These are phyloP conservation scores for Cotesia vestalis DNA, from an alignment of 1,140 invertebrate genomes.

Conservation along the genomic window DNA sequence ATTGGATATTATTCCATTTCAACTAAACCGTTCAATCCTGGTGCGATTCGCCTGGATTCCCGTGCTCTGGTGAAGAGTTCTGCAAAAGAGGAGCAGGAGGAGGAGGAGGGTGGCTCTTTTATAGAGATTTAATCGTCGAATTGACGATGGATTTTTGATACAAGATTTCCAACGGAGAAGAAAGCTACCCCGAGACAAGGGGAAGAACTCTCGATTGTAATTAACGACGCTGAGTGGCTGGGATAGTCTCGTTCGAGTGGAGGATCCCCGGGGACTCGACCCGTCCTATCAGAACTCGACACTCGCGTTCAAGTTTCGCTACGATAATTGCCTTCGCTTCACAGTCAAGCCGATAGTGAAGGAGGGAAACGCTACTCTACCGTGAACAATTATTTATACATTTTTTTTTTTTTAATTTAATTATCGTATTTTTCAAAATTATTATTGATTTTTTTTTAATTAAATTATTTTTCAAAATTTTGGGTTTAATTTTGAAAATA, in stretches of 20 bases:
- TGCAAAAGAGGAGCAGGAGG: no score
- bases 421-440: not conserved
- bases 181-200: constrained; percentile 37
- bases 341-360: constrained; percentile 48
- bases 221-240: constrained; percentile 55
- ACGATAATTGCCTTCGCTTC: constrained; percentile 63
- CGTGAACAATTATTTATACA: constrained; percentile 12
- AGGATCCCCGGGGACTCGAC: constrained; percentile 58
- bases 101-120: no score
- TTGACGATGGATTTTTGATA: no score
- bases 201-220: constrained; percentile 54
- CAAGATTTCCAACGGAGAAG: not conserved
- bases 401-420: not conserved
- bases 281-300: constrained; percentile 60
- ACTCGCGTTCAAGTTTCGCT: constrained; percentile 61
- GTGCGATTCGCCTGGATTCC: constrained; percentile 58
- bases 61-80: constrained; percentile 11
- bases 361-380: constrained; percentile 5
- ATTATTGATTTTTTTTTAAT: not conserved
- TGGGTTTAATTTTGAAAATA: no score
- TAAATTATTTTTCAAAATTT: no score
- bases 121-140: no score
- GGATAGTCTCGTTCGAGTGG: constrained; percentile 58
- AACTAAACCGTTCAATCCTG: constrained; percentile 59
- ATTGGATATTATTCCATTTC: constrained; percentile 65